Conservation (phyloP, 1,140 invertebrate species). For the Sitophilus oryzae region DNA sequence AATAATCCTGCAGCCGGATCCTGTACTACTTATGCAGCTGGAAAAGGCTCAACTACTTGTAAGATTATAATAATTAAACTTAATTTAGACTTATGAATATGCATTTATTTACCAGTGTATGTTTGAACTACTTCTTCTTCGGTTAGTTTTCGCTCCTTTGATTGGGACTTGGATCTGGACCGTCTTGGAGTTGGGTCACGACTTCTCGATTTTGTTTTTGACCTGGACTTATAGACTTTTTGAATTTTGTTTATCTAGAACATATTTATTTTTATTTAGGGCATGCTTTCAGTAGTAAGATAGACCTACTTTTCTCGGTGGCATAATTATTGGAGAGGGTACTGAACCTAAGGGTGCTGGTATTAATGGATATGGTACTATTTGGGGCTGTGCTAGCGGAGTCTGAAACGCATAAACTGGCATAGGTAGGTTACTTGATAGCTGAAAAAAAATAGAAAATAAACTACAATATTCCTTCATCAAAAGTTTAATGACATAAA, state of each 20-base stretch:
- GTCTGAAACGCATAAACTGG: slow-evolving; percentile 27
- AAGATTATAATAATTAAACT: too few species aligned
- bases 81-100: too few species aligned
- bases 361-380: slow-evolving; percentile 37
- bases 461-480: too few species aligned
- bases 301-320: slow-evolving; percentile 25
- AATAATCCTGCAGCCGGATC: too few species aligned
- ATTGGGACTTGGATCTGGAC: slow-evolving; percentile 29
- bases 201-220: slow-evolving; percentile 9
- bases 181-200: slow-evolving; percentile 25
- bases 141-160: slow-evolving; percentile 34
- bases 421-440: slow-evolving; percentile 21
- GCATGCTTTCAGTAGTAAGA: too few species aligned
- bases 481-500: too few species aligned
- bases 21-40: too few species aligned
- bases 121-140: slow-evolving; percentile 53
- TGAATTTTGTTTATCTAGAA: too few species aligned
- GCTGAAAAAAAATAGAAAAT: slow-evolving; percentile 24
- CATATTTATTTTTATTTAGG: too few species aligned
- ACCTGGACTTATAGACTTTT: slow-evolving; percentile 22
- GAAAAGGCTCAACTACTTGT: too few species aligned
- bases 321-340: slow-evolving; percentile 38
- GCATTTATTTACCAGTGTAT: slow-evolving; percentile 48
- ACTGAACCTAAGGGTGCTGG: slow-evolving; percentile 39
- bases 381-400: slow-evolving; percentile 21